A percentile compares a stretch with the other conserved stretches of the same genome.
Evolutionary conservation across 2,797 vertebrate genomes (phyloP).

Genomic region (Smutsia gigantea): DNA sequence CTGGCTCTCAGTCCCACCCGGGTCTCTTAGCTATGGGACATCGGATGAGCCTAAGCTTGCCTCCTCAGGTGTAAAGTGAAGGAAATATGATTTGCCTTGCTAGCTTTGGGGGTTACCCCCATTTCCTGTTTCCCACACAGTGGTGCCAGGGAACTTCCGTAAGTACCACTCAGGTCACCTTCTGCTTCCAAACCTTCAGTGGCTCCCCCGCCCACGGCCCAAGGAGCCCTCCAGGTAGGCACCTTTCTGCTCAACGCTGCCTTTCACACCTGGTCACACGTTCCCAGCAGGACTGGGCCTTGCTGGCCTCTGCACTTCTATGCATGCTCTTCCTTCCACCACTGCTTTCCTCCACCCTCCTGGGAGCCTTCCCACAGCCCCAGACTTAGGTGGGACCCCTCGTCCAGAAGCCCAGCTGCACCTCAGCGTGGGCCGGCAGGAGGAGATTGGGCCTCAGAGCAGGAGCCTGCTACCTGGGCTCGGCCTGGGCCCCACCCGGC

Average conservation of each 20-base stretch:
- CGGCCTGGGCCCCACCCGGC: neutral
- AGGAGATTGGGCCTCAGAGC: neutral
- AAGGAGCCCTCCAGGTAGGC: fast-evolving
- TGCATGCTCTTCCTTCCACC: neutral
- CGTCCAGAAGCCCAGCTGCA: no score
- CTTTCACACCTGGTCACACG: neutral
- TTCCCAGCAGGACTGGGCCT: neutral
- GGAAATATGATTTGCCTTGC: neutral
- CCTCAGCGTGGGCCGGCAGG: fast-evolving
- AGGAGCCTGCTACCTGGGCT: neutral
- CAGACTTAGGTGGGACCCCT: fast-evolving
- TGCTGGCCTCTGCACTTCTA: neutral
- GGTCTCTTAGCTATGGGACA: fast-evolving
- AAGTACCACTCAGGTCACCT: neutral
- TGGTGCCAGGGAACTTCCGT: neutral
- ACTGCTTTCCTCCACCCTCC: neutral
- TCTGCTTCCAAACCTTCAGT: neutral
- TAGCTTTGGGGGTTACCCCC: no score
- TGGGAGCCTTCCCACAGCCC: neutral
- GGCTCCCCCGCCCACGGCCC: fast-evolving
- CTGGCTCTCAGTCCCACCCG: neutral
- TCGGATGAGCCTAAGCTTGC: fast-evolving
- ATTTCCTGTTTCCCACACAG: no score
- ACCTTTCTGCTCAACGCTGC: fast-evolving
- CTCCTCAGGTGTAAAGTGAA: neutral